Evolutionary conservation across 1,140 invertebrate genomes (phyloP), one percentile per base, ranked within the genome.

Genomic region (Micrasema minimum): DNA sequence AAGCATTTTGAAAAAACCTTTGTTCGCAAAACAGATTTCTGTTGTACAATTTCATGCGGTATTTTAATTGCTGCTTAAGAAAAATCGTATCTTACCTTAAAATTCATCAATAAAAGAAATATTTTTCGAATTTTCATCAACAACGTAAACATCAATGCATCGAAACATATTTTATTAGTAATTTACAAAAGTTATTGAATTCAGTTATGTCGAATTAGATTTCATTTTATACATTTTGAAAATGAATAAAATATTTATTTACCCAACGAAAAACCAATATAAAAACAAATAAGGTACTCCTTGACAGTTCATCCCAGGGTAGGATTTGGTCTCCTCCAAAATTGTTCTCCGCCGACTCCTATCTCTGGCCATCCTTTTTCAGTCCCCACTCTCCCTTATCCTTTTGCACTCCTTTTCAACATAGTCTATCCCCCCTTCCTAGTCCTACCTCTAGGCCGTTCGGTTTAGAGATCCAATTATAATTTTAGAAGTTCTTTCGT

Each of bases 11-110:
- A 14, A 14, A 16, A 14, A 45, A n/a, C 5, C n/a, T 45, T 14
- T n/a, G 9, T 6, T 45, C 43, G n/a, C 43, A 16, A 45, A n/a
- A n/a, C n/a, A n/a, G n/a, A n/a, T n/a, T 51, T 51, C 48, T 20
- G 0, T 11, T 6, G 48, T 31, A 57, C 9, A 6, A 3, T 35
- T 31, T 53, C 2, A 53, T 5, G 2, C 2, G 50, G 16, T 3
- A 11, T 9, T 11, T 26, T 12, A 26, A 11, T 26, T 53, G 22
- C 2, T 4, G 16, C 10, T 26, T 26, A 18, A 1, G 7, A 11
- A 7, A 2, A 48, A 48, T 48, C 7, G 7, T 48, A 1, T 14
- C 18, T 48, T 4, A 48, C n/a, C n/a, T n/a, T n/a, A 18, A 48
- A 48, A 48, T 48, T 7, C 16, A 4, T 16, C 16, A 14, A 7